phyloP scores from a whole-genome alignment of 2,113 vertebrate genomes.

The Chlorodrepanis virens region DNA sequence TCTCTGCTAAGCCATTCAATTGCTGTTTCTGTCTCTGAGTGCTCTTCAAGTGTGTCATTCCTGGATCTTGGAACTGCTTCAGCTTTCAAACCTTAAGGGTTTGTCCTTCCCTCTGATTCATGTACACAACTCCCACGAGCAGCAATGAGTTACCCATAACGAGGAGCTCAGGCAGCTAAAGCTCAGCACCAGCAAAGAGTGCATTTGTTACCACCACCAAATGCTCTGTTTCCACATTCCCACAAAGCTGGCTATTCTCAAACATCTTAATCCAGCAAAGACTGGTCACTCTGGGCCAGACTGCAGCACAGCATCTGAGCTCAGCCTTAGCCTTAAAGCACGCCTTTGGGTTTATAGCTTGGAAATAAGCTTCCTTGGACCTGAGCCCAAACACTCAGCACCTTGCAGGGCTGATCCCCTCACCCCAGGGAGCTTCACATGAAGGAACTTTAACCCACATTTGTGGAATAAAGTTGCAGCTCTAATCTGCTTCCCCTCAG shows the following conservation, averaged over 20 bases:
- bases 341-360: background rate
- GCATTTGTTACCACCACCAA: background rate
- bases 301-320: background rate
- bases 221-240: background rate
- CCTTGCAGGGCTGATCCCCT: background rate
- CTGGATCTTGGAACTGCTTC: background rate
- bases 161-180: background rate
- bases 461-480: background rate
- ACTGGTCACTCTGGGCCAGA: background rate
- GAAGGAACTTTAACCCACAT: background rate
- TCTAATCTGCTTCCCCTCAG: background rate
- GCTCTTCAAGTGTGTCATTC: background rate
- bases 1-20: background rate
- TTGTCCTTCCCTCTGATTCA: slow-evolving; percentile 18
- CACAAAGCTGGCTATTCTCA: background rate
- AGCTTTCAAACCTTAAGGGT: background rate
- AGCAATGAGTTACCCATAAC: background rate
- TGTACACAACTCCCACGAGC: background rate
- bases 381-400: background rate
- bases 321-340: background rate
- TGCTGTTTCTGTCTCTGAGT: background rate
- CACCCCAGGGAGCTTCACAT: background rate
- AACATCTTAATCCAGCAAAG: background rate
- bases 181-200: background rate
- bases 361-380: background rate